Conservation (phyloP, 2,113 vertebrate genomes). For the Anguilla rostrata region DNA sequence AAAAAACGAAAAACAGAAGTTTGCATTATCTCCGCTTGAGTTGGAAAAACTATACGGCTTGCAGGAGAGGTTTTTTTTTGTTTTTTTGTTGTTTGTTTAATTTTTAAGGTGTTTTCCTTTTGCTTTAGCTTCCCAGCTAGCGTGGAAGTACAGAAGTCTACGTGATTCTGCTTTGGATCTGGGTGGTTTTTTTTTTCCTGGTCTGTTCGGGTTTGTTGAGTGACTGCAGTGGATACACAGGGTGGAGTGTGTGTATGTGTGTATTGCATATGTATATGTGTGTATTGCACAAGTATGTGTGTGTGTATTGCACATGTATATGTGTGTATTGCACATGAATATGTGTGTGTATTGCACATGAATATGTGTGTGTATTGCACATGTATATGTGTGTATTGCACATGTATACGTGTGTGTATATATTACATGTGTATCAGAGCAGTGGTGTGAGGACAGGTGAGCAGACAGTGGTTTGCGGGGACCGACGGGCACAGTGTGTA, state of each 20-base stretch:
- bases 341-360: too few relatives aligned
- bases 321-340: too few relatives aligned
- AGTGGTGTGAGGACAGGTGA: too few relatives aligned
- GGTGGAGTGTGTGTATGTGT: slow-evolving; percentile 14
- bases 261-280: not conserved
- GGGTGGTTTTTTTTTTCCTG: too few relatives aligned
- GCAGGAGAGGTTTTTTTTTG: not conserved
- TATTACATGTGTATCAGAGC: too few relatives aligned
- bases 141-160: not conserved
- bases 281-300: not conserved
- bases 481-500: too few relatives aligned
- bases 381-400: too few relatives aligned
- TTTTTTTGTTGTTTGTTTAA: too few relatives aligned
- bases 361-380: too few relatives aligned
- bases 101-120: not conserved
- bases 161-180: not conserved
- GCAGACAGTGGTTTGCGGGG: too few relatives aligned
- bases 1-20: not conserved
- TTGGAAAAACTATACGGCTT: not conserved
- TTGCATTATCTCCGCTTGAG: not conserved
- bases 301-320: too few relatives aligned
- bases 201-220: not conserved
- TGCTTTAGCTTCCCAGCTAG: not conserved
- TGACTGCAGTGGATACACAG: not conserved
- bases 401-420: too few relatives aligned